Evolutionary conservation across 2,888 invertebrate species (phyloP).

Genomic region (Stenodema calcarata): DNA sequence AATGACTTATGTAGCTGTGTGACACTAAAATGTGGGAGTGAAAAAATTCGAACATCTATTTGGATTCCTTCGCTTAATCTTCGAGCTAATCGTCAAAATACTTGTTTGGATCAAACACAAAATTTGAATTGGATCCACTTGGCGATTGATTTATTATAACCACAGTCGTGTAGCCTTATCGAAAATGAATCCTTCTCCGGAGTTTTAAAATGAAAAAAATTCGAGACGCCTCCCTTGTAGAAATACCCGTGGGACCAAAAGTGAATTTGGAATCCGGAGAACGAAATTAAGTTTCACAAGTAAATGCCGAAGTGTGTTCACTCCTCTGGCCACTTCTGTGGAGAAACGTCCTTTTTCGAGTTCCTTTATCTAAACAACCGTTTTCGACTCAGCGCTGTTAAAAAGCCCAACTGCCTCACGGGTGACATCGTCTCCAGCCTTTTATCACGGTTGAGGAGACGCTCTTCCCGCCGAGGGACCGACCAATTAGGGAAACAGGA

Average conservation of each 20-base stretch:
- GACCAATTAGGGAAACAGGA: neutral
- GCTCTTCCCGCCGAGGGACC: neutral
- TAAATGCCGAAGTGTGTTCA: neutral
- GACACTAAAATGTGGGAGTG: too few relatives aligned
- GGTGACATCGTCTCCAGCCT: neutral
- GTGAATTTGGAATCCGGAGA: neutral
- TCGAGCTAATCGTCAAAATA: too few relatives aligned
- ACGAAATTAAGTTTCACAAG: slow-evolving; percentile 2
- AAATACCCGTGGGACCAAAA: neutral
- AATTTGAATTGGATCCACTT: neutral
- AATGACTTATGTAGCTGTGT: too few relatives aligned
- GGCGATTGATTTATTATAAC: neutral
- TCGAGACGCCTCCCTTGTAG: neutral
- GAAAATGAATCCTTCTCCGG: neutral
- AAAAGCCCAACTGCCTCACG: neutral
- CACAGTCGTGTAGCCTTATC: neutral
- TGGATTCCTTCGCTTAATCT: too few relatives aligned
- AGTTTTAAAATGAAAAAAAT: neutral
- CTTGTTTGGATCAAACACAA: too few relatives aligned
- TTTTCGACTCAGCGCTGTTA: neutral
- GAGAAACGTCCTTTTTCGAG: neutral
- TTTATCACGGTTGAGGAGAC: neutral
- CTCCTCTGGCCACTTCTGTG: neutral
- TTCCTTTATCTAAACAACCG: neutral
- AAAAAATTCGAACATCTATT: too few relatives aligned